These are phyloP conservation scores for Trichacis sp. DNA, from an alignment of 2,888 invertebrate genomes.

Conservation along the genomic window DNA sequence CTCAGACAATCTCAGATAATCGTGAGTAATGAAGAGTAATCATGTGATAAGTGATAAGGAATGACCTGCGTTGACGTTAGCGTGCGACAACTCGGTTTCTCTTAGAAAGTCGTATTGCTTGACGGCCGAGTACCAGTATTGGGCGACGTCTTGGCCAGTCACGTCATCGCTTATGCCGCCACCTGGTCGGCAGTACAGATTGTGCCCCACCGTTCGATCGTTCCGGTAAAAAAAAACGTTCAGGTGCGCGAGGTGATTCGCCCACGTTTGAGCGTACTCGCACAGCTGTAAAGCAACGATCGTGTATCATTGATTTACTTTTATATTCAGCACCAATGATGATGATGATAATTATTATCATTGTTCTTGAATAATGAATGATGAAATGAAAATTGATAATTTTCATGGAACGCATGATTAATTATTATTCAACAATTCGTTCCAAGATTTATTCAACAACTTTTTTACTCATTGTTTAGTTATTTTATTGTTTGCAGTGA, in stretches of 20 bases:
- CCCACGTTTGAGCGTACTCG: constrained; percentile 88
- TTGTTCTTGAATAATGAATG: too few relatives aligned
- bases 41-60: neutral
- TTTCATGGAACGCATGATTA: too few relatives aligned
- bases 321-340: too few relatives aligned
- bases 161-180: constrained; percentile 78
- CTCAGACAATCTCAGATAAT: too few relatives aligned
- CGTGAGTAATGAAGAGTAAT: too few relatives aligned
- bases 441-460: too few relatives aligned
- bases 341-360: too few relatives aligned
- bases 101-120: constrained; percentile 81
- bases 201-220: constrained; percentile 84
- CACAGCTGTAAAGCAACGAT: constrained; percentile 75
- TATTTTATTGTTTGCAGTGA: too few relatives aligned
- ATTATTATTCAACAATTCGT: too few relatives aligned
- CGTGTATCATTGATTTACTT: too few relatives aligned
- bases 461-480: too few relatives aligned
- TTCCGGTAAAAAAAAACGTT: constrained; percentile 83
- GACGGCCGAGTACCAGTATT: constrained; percentile 85
- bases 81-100: constrained; percentile 79
- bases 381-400: too few relatives aligned
- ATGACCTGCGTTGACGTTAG: constrained; percentile 82
- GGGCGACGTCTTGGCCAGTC: constrained; percentile 84
- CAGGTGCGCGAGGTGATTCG: constrained; percentile 85
- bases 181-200: constrained; percentile 81